Evolutionary conservation across 1,140 invertebrate genomes (phyloP).

Genomic region (Heliconius hewitsoni): DNA sequence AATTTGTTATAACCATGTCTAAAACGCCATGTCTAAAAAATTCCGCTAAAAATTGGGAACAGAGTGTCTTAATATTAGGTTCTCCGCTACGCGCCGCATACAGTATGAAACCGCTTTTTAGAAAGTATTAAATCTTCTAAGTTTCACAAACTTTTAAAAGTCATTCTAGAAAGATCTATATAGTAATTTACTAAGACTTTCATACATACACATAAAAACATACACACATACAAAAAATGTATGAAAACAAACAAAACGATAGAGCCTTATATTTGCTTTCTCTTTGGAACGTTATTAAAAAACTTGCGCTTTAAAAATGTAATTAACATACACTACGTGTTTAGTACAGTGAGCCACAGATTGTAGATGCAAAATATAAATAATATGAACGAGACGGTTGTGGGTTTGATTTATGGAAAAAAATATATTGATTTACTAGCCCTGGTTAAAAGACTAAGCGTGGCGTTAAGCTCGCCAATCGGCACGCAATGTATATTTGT

Average conservation of each 20-base stretch:
- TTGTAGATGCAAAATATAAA: neutral
- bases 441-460: neutral
- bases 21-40: no score
- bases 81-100: accelerated
- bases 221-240: neutral
- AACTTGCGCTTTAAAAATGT: conserved; percentile 55
- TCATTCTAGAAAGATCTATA: neutral
- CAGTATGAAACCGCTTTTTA: no score
- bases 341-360: conserved; percentile 17
- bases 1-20: no score
- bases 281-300: conserved; percentile 52
- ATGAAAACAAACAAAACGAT: conserved; percentile 3
- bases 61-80: no score
- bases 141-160: no score
- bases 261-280: conserved; percentile 13
- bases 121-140: no score
- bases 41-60: no score
- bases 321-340: conserved; percentile 42
- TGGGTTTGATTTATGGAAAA: neutral
- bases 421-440: neutral
- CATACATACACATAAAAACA: neutral
- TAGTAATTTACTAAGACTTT: neutral
- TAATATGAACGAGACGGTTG: no score
- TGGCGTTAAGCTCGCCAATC: neutral
- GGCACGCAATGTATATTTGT: neutral